Evolutionary conservation across 2,797 vertebrate species (phyloP).

Genomic region (Petrocephalus sullivani): DNA sequence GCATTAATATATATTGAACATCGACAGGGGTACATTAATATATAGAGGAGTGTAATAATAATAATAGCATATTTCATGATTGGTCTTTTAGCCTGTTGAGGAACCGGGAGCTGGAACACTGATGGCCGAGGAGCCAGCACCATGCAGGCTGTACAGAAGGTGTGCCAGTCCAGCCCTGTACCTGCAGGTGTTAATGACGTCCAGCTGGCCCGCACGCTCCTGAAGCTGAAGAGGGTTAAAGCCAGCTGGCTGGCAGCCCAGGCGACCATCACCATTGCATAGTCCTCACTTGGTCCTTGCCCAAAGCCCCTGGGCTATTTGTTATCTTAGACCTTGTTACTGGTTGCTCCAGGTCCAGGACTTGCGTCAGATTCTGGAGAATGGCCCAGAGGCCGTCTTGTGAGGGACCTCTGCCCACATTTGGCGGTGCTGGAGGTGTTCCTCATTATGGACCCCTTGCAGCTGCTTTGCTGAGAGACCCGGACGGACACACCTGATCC

Average conservation of each 20-base stretch:
- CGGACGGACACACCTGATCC: neutral
- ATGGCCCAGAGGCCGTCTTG: neutral
- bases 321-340: neutral
- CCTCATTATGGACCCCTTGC: neutral
- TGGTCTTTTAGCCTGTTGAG: constrained; percentile 48
- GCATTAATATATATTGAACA: constrained; percentile 68
- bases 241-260: neutral
- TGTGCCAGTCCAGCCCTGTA: neutral
- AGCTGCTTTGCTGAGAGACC: neutral
- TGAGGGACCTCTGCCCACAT: neutral
- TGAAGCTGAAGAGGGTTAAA: neutral
- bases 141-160: neutral
- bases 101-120: constrained; percentile 35
- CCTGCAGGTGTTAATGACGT: neutral
- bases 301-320: neutral
- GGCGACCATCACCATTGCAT: neutral
- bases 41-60: constrained; percentile 45
- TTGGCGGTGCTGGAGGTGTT: neutral
- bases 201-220: neutral
- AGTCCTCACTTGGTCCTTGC: neutral
- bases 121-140: neutral
- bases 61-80: constrained; percentile 44
- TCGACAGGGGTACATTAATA: constrained; percentile 61
- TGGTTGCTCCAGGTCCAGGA: neutral
- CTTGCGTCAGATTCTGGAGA: neutral